Percentiles rank a stretch among this genome's conserved stretches.
Evolutionary conservation across 2,113 vertebrate species (phyloP).

Genomic region (Microtus oregoni): DNA sequence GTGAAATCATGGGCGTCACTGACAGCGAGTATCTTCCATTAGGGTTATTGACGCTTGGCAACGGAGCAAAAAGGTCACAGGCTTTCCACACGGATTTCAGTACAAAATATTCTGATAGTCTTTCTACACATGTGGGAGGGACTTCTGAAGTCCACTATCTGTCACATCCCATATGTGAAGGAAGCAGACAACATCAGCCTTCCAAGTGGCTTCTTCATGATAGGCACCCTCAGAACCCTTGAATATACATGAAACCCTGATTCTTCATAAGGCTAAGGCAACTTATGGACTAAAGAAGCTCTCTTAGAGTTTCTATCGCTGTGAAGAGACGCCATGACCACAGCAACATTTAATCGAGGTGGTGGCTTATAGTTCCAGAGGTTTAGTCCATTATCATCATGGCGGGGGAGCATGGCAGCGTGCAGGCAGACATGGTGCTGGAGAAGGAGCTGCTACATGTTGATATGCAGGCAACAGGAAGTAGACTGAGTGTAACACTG

Average conservation of each 20-base stretch:
- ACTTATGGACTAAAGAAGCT: not conserved
- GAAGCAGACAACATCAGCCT: not conserved
- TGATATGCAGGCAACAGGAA: not conserved
- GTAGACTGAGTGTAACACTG: not conserved
- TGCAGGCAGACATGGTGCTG: not conserved
- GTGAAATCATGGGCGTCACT: not conserved
- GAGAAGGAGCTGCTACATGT: not conserved
- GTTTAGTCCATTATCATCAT: not conserved
- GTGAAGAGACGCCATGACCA: not conserved
- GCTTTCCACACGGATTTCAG: not conserved
- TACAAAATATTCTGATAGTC: not conserved
- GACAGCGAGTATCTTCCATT: not conserved
- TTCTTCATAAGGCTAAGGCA: not conserved
- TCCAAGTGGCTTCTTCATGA: not conserved
- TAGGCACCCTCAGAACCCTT: fast-evolving
- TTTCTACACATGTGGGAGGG: not conserved
- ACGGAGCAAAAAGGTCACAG: not conserved
- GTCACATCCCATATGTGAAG: not conserved
- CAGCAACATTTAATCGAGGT: not conserved
- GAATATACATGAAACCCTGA: not conserved
- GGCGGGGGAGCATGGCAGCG: not conserved
- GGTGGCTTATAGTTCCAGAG: not conserved
- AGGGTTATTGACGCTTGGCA: not conserved
- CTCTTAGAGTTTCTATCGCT: not conserved
- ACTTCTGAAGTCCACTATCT: not conserved